A percentile compares a stretch with the other conserved stretches of the same genome.
Conservation (phyloP, 64 coral and sea anemone genomes). For the Exaiptasia diaphana region DNA sequence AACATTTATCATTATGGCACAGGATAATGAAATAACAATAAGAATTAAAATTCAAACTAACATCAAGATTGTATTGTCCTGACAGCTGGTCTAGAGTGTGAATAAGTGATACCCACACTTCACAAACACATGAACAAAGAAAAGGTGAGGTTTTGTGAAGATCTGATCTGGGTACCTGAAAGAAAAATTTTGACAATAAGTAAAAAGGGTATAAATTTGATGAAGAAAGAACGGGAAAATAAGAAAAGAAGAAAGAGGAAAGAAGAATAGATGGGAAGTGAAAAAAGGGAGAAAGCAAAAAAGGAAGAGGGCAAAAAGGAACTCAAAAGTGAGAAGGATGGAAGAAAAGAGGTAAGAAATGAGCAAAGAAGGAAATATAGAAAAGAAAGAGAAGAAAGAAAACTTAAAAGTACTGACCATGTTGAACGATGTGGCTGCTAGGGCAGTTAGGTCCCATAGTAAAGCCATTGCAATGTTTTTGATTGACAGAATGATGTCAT, state of each 20-base stretch:
- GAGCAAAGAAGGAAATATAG: no score
- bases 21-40: not conserved
- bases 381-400: no score
- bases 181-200: not conserved
- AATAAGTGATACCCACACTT: constrained; percentile 67
- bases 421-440: constrained; percentile 32
- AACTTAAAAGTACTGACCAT: no score
- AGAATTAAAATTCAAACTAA: not conserved
- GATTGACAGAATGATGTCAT: not conserved
- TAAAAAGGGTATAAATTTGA: no score
- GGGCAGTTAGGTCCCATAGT: constrained; percentile 48
- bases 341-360: no score
- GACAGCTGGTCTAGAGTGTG: constrained; percentile 59
- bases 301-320: no score
- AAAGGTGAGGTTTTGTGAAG: constrained; percentile 39
- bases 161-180: constrained; percentile 13
- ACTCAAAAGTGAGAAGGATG: no score
- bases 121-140: constrained; percentile 55
- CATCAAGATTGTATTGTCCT: not conserved
- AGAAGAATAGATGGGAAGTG: no score
- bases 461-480: constrained; percentile 8
- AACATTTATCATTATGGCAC: not conserved
- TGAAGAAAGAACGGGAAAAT: no score
- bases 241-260: no score
- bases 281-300: no score